Percentiles rank a stretch among this genome's conserved stretches.
Conservation (phyloP, 1,140 invertebrate genomes). For the Conus ventricosus region DNA sequence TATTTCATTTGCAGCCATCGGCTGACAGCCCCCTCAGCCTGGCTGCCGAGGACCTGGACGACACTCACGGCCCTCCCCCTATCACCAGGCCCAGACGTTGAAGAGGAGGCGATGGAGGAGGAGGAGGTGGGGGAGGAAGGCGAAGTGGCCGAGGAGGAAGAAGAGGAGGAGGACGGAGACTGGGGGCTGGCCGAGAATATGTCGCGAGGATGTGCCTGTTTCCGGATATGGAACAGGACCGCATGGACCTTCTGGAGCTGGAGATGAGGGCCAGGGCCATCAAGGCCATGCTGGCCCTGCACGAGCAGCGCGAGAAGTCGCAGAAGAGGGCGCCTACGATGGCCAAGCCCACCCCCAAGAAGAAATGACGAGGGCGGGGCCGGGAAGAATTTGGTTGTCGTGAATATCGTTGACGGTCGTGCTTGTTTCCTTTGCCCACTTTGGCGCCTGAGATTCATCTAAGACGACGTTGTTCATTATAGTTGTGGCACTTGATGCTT, state of each 20-base stretch:
- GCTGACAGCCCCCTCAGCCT: conserved; percentile 7
- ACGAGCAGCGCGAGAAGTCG: conserved; percentile 32
- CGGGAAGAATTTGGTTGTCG: too few relatives aligned
- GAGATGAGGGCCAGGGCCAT: conserved; percentile 77
- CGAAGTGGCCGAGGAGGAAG: conserved; percentile 32
- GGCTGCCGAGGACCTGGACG: conserved; percentile 38
- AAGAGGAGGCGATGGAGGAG: neutral
- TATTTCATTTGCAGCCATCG: neutral
- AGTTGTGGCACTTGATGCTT: too few relatives aligned
- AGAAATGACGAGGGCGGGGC: neutral
- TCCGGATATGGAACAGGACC: conserved; percentile 63
- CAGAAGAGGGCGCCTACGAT: neutral
- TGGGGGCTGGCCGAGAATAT: conserved; percentile 15
- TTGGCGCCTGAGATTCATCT: too few relatives aligned
- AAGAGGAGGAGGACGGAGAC: conserved; percentile 31
- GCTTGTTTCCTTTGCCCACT: too few relatives aligned
- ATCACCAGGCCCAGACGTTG: neutral
- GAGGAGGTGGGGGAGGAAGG: conserved; percentile 31
- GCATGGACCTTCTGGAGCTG: conserved; percentile 76
- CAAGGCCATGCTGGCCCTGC: conserved; percentile 74
- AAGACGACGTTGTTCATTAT: too few relatives aligned
- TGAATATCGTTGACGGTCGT: too few relatives aligned
- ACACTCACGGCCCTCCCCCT: neutral
- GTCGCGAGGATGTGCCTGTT: conserved; percentile 31
- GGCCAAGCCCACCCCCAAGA: neutral